Base-by-base conservation (phyloP, 2,888 invertebrate species). In the Acleris laterana region DNA sequence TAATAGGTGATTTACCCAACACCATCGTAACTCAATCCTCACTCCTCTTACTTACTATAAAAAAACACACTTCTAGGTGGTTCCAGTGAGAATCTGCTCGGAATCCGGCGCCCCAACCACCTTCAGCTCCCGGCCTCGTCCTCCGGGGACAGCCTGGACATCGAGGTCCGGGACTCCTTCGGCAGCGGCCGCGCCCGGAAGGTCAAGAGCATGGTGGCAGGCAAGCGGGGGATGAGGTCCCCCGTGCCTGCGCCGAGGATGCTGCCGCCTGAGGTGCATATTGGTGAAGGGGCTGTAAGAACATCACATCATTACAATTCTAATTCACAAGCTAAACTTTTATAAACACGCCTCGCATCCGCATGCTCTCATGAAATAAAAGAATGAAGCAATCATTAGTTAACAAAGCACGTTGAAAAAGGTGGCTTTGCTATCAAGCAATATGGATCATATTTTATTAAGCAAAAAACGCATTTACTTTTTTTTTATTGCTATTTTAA, bases 111-210 rank as follows among this genome's bases (percentile, higher is more conserved):
- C 32, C 90, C 91, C 2, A 86, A 75, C 68, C 82, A 88, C 69
- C 79, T 90, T 11, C 86, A 85, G 65, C 79, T 92, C 0, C 89
- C 89, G 2, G 82, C 90, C 0, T 90, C 90, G 0, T 91, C 92
- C 0, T 92, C 92, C 0, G 92, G 92, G 6, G 92, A 92, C 79
- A 92, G 90, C 69, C 78, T 92, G 50, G 91, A 93, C 63, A 83
- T 92, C 59, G 92, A 92, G 74, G 80, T 91, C 44, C 72, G 93
- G 2, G 71, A 79, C 42, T 80, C 84, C 62, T 76, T 78, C 0
- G 77, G 77, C 0, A 78, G 83, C 63, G 72, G 71, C 5, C 75
- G 90, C 63, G 84, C 80, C 69, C 75, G 90, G 68, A 90, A 91
- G 80, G 87, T 91, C 50, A 82, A 85, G 65, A 93, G 92, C 1